Percentiles rank a stretch among this genome's conserved stretches.
Conservation (phyloP, 2,888 invertebrate genomes). For the Dynastes maya region DNA sequence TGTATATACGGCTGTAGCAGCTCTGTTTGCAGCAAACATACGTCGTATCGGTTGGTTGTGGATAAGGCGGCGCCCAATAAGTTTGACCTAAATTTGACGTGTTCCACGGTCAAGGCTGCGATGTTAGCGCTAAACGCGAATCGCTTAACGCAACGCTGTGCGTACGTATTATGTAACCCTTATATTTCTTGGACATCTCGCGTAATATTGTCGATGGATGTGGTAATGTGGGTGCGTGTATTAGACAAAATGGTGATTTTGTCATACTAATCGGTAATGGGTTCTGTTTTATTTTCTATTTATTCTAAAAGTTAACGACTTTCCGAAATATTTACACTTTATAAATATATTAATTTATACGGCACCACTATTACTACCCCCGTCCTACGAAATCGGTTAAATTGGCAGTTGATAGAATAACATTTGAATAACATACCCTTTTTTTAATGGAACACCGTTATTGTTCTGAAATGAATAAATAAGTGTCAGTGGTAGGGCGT, state of each 20-base stretch:
- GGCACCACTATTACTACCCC: no score
- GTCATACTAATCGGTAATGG: no score
- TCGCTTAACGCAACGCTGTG: not conserved
- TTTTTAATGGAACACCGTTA: no score
- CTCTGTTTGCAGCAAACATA: not conserved
- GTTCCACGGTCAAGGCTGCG: slow-evolving; percentile 47
- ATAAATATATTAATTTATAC: no score
- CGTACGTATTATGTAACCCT: slow-evolving; percentile 24
- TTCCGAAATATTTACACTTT: no score
- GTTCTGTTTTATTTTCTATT: no score
- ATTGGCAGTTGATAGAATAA: no score
- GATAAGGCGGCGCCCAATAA: slow-evolving; percentile 45
- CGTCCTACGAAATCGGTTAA: no score
- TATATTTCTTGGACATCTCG: not conserved
- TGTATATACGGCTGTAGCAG: not conserved
- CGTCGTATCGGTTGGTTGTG: not conserved
- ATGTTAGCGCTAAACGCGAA: slow-evolving; percentile 18
- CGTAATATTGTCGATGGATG: not conserved
- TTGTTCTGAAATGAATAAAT: no score
- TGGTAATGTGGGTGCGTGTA: not conserved
- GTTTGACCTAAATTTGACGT: slow-evolving; percentile 40
- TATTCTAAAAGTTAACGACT: no score
- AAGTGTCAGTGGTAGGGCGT: no score
- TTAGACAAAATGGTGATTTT: not conserved
- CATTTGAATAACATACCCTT: no score